Evolutionary conservation across 2,113 vertebrate species (phyloP).

Genomic region (Cynocephalus volans): DNA sequence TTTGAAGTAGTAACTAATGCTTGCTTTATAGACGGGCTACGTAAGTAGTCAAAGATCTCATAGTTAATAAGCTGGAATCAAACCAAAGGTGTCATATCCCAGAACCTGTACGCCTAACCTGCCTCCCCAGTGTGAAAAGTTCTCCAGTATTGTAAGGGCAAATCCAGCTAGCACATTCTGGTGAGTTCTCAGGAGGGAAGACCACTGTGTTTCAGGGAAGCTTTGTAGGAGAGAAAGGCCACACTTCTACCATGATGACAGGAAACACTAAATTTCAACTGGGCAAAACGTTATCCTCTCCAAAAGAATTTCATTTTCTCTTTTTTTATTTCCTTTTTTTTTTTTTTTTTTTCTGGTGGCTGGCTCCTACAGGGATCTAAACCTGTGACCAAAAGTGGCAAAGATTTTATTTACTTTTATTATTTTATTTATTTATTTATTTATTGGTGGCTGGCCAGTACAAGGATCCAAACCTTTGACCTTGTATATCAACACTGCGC

Average conservation of each 20-base stretch:
- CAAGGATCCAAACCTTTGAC: too few relatives aligned
- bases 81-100: not conserved
- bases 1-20: not conserved
- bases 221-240: not conserved
- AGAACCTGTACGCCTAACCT: not conserved
- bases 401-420: too few relatives aligned
- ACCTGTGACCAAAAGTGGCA: too few relatives aligned
- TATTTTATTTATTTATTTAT: too few relatives aligned
- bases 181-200: not conserved
- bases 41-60: not conserved
- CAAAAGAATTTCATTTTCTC: not conserved
- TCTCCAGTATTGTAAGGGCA: not conserved
- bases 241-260: not conserved
- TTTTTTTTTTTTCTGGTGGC: too few relatives aligned
- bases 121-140: not conserved
- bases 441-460: too few relatives aligned
- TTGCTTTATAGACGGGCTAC: not conserved
- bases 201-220: not conserved
- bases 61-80: not conserved
- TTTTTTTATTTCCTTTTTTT: too few relatives aligned
- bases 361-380: too few relatives aligned
- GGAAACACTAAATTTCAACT: not conserved
- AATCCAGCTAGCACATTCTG: not conserved
- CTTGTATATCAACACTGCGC: too few relatives aligned
- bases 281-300: not conserved